A percentile compares a stretch with the other conserved stretches of the same genome.
Conservation (phyloP, 2,888 invertebrate species). For the Pteria penguin region DNA sequence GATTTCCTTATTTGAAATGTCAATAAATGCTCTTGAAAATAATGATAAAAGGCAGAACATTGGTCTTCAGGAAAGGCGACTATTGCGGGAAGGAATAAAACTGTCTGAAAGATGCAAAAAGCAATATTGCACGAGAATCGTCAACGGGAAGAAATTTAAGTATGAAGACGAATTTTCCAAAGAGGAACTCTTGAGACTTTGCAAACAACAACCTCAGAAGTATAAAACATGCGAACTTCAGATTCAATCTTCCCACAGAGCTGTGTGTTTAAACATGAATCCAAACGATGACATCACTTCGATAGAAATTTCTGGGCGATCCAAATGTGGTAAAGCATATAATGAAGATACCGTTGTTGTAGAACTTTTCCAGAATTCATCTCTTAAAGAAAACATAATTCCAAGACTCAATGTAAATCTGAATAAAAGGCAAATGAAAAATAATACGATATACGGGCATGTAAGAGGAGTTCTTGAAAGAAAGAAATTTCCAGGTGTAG, state of each 20-base stretch:
- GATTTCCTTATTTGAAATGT: not conserved
- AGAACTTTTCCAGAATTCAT: slow-evolving; percentile 36
- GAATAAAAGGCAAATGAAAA: not conserved
- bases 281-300: slow-evolving; percentile 5
- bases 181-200: not conserved
- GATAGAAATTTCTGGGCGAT: slow-evolving; percentile 52
- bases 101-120: not conserved
- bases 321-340: slow-evolving; percentile 54
- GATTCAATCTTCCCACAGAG: slow-evolving; percentile 49
- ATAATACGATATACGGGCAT: slow-evolving; percentile 47
- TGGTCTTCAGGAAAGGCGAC: not conserved
- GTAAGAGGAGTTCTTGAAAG: slow-evolving; percentile 54
- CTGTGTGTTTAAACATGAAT: slow-evolving; percentile 43
- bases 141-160: not conserved
- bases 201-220: slow-evolving; percentile 24
- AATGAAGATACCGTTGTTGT: slow-evolving; percentile 58
- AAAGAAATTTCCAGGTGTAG: slow-evolving; percentile 34
- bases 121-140: not conserved
- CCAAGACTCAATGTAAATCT: not conserved
- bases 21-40: not conserved
- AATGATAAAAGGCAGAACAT: not conserved
- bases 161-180: not conserved
- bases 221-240: slow-evolving; percentile 46
- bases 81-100: not conserved
- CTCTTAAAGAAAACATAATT: slow-evolving; percentile 3